These are phyloP conservation scores for Choreutis nemorana DNA, from an alignment of 2,888 invertebrate species.

Conservation along the genomic window DNA sequence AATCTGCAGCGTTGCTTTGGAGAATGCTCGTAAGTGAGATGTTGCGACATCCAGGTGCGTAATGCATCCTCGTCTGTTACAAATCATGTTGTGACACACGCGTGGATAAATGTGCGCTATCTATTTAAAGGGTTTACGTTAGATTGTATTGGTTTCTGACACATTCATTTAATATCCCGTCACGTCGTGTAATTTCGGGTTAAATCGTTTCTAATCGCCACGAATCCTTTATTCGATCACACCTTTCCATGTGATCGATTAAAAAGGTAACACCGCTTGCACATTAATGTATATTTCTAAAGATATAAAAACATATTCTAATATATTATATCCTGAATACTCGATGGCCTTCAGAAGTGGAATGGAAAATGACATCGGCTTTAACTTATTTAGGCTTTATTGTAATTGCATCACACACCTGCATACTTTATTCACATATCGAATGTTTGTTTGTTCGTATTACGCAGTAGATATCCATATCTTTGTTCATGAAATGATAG, in stretches of 20 bases:
- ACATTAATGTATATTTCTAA: too few relatives aligned
- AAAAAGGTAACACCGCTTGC: too few relatives aligned
- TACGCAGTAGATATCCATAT: slow-evolving; percentile 12
- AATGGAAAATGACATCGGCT: too few relatives aligned
- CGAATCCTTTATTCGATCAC: slow-evolving; percentile 24
- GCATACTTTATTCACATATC: slow-evolving; percentile 1
- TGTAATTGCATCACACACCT: neutral
- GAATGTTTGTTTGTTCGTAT: neutral
- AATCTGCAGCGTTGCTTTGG: slow-evolving; percentile 9
- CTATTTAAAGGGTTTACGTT: slow-evolving; percentile 11
- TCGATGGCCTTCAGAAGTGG: too few relatives aligned
- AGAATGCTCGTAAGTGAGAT: slow-evolving; percentile 20
- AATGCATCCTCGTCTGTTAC: slow-evolving; percentile 16
- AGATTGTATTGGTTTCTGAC: slow-evolving; percentile 26
- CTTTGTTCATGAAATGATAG: slow-evolving; percentile 24
- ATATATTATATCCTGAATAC: too few relatives aligned
- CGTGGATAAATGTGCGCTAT: slow-evolving; percentile 24
- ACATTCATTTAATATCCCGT: slow-evolving; percentile 32
- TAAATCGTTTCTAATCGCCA: slow-evolving; percentile 38
- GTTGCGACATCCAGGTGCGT: slow-evolving; percentile 26
- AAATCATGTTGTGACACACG: slow-evolving; percentile 33
- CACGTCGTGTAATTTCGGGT: slow-evolving; percentile 28
- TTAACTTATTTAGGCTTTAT: neutral
- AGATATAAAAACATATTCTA: too few relatives aligned
- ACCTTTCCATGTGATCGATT: slow-evolving; percentile 29